Evolutionary conservation across 2,888 invertebrate species (phyloP), one percentile per base, ranked within the genome.

Genomic region (Drosophila peninsularis): DNA sequence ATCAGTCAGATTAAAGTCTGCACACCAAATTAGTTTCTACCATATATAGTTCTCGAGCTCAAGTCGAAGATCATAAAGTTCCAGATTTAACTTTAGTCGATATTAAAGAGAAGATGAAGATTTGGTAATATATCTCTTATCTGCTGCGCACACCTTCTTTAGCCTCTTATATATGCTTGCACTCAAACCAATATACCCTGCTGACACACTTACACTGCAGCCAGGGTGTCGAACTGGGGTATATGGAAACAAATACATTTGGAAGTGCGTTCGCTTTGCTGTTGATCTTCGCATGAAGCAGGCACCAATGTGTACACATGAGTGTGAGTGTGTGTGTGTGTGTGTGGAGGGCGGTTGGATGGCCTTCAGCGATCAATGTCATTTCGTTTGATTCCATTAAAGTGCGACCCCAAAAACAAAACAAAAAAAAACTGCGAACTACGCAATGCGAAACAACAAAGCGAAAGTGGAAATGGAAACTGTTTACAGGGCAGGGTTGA

Each of bases 361-460:
- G 90, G 90, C 90, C 90, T 90, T 90, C 90, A 90, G 78, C 87
- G 83, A 90, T 90, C 90, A 90, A 90, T 90, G 90, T 90, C 90
- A 90, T 79, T 89, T 90, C 89, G 72, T 88, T 87, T 84, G 88
- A 85, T 78, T 83, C 81, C 78, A 83, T 88, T 83, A 82, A 89
- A 88, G 70, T 74, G 75, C 74, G 74, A 82, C 78, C 80, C 89
- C 80, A 89, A 73, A 75, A 85, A 66, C 32, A 74, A 80, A 64
- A 44, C 49, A 21, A 14, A 24, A 45, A 44, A 53, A 37, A 50
- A 58, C 66, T 55, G 61, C 53, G 36, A 55, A 60, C 63, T 30
- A 52, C 52, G 49, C 73, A 62, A 62, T 41, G 57, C 49, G 56
- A 50, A 47, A 30, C 45, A 47, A 52, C 60, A 41, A 50, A 57